Percentiles rank a stretch among this genome's conserved stretches.
Conservation (phyloP, 2,797 vertebrate genomes). For the Scarus forsteni region DNA sequence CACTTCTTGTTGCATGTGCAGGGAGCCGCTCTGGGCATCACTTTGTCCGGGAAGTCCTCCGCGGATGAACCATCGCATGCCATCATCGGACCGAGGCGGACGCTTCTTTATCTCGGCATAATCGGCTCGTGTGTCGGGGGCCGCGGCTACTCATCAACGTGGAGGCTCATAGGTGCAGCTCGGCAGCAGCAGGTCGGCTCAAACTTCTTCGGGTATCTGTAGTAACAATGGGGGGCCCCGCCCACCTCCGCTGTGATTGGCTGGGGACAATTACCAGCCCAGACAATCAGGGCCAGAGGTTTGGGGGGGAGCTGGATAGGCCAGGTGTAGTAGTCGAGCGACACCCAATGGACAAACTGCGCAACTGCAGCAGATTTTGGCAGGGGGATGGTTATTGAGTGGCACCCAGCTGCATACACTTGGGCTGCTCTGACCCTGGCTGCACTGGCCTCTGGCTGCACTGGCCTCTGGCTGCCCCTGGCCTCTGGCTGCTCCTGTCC, state of each 20-base stretch:
- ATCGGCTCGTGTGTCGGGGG: conserved; percentile 67
- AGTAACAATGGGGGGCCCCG: conserved; percentile 72
- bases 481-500: too few relatives aligned
- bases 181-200: conserved; percentile 63
- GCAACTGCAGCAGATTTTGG: conserved; percentile 37
- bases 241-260: conserved; percentile 78
- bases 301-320: conserved; percentile 22
- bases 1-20: conserved; percentile 85
- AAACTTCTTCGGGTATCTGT: conserved; percentile 72
- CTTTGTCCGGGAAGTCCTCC: conserved; percentile 77
- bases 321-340: conserved; percentile 57
- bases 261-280: conserved; percentile 32
- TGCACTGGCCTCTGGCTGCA: too few relatives aligned
- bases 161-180: conserved; percentile 68
- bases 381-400: too few relatives aligned
- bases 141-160: conserved; percentile 74
- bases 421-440: too few relatives aligned
- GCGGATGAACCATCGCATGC: conserved; percentile 75
- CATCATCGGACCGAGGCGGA: conserved; percentile 75
- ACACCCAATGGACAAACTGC: conserved; percentile 53
- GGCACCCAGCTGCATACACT: too few relatives aligned
- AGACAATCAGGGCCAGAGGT: conserved; percentile 38
- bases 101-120: conserved; percentile 79
- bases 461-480: too few relatives aligned
- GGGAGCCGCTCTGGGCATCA: conserved; percentile 76